These are phyloP conservation scores for Halocynthia aurantium DNA, from an alignment of 23 tunicate genomes.

Conservation along the genomic window DNA sequence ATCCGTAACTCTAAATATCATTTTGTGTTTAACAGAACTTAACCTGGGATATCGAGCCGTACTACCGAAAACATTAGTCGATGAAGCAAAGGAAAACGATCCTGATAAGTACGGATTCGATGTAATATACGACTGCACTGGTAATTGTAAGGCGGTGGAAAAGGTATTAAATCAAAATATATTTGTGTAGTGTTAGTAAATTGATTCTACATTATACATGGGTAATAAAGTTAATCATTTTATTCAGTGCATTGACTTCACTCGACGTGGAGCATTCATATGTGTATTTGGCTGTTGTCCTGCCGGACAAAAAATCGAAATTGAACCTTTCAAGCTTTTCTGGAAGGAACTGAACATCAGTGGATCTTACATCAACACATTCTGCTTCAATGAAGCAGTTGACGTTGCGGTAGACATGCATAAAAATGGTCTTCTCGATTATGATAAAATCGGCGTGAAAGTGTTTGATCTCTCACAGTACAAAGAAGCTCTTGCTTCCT, in stretches of 20 bases:
- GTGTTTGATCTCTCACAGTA: constrained; percentile 30
- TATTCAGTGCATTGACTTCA: constrained; percentile 42
- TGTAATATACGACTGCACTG: constrained; percentile 82
- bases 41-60: constrained; percentile 60
- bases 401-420: constrained; percentile 36
- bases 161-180: constrained; percentile 42
- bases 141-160: constrained; percentile 67
- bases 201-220: no score
- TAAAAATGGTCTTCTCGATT: constrained; percentile 24
- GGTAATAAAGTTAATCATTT: no score
- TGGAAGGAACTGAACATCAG: constrained; percentile 77
- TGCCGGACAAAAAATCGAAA: constrained; percentile 67
- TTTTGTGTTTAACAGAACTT: no score
- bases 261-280: constrained; percentile 70
- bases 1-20: no score
- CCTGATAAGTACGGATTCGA: constrained; percentile 55
- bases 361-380: constrained; percentile 75
- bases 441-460: constrained; percentile 55
- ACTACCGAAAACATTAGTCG: constrained; percentile 58
- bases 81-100: constrained; percentile 38
- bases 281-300: constrained; percentile 85
- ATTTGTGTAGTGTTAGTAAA: no score
- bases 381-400: constrained; percentile 72
- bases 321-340: constrained; percentile 79
- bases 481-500: constrained; percentile 53